These are phyloP conservation scores for Carollia perspicillata DNA, from an alignment of 2,113 vertebrate genomes.

Conservation along the genomic window DNA sequence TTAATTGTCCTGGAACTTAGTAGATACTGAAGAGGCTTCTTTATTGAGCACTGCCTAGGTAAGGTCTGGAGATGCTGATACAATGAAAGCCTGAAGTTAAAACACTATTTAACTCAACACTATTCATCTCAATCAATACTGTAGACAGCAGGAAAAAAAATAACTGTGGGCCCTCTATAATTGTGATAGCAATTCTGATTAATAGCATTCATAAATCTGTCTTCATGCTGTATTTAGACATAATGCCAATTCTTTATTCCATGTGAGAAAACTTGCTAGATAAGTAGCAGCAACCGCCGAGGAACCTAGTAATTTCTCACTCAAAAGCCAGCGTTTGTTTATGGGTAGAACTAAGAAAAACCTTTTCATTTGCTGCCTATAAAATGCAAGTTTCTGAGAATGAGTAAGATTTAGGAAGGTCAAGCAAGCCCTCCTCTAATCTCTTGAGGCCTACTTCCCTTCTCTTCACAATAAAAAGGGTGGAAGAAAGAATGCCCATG, in stretches of 20 bases:
- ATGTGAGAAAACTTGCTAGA: neutral
- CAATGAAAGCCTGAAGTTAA: neutral
- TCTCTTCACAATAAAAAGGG: constrained; percentile 34
- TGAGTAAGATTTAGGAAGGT: constrained; percentile 55
- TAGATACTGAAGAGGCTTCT: neutral
- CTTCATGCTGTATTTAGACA: constrained; percentile 19
- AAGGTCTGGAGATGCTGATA: neutral
- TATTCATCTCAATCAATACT: neutral
- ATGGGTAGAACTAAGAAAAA: constrained; percentile 41
- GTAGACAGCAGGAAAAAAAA: neutral
- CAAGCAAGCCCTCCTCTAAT: constrained; percentile 33
- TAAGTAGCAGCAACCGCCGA: constrained; percentile 13
- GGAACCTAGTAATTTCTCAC: neutral
- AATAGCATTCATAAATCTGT: neutral
- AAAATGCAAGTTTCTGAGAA: constrained; percentile 51
- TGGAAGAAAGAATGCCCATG: neutral
- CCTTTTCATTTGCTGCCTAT: constrained; percentile 38
- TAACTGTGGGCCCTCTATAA: neutral
- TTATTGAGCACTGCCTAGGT: neutral
- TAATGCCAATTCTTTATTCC: constrained; percentile 39
- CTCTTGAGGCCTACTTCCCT: constrained; percentile 31
- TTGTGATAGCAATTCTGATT: neutral
- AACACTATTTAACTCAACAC: neutral
- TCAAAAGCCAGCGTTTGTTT: constrained; percentile 37
- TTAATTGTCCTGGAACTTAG: neutral